Evolutionary conservation across 2,797 vertebrate genomes (phyloP), one percentile per base, ranked within the genome.

Genomic region (Limnodromus scolopaceus): DNA sequence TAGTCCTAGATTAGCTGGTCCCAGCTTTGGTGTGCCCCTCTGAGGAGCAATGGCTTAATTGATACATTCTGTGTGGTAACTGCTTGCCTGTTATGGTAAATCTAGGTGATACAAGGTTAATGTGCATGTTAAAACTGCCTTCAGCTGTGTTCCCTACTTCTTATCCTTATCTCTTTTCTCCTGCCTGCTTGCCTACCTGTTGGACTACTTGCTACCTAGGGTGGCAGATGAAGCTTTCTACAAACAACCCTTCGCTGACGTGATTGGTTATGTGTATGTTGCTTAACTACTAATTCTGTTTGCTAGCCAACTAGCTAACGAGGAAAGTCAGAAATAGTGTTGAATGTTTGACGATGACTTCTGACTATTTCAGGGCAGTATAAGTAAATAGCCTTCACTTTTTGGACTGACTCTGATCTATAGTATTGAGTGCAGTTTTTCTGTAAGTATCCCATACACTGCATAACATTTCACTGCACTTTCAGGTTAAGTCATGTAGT

Each of bases 251-350:
- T 99, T 99, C 99, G 99, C 99, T 99, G 99, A 99, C 95, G 98
- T 99, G 99, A 99, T 99, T 99, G 99, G 99, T 99, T 99, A 99
- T 99, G 99, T 99, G 99, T 99, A 99, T 99, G 99, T 99, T 99
- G 98, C 98, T 98, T 98, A 99, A 99, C 99, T 99, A 96, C 93
- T 98, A 99, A 99, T 99, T 98, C 93, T 97, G 87, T 94, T 94
- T 92, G 71, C 81, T 93, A 65, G 57, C 65, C 32, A 57, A 9
- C 28, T 48, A 3, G 6, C 10, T 91, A 78, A 66, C 79, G 24
- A 87, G 81, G 30, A 92, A 41, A 46, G 46, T 83, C 65, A 91
- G 83, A 87, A 85, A 32, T 17, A 84, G 75, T 39, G n/a, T 24
- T 54, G 65, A 41, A 27, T 87, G 32, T 80, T 38, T 78, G 45